Conservation (phyloP, 2,888 invertebrate species). For the Mimachlamys varia region DNA sequence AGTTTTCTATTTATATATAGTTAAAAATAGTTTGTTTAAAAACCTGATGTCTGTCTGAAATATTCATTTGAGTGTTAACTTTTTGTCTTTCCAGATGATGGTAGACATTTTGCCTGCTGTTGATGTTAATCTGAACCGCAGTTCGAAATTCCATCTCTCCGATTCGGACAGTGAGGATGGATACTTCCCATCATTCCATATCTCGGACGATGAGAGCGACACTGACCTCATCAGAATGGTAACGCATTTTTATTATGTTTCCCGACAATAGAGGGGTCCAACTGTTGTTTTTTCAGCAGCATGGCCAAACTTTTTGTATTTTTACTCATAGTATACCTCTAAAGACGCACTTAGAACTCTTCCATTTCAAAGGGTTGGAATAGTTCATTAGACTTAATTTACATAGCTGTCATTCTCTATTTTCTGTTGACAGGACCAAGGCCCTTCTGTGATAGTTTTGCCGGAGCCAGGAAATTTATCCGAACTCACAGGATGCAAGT, state of each 20-base stretch:
- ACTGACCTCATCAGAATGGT: constrained; percentile 44
- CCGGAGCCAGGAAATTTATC: constrained; percentile 70
- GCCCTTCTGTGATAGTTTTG: constrained; percentile 72
- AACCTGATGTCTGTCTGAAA: no score
- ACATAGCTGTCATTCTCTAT: no score
- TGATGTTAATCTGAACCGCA: constrained; percentile 50
- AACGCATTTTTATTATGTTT: neutral
- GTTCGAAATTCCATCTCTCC: constrained; percentile 42
- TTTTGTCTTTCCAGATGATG: constrained; percentile 61
- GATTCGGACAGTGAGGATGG: constrained; percentile 51
- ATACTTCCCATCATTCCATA: constrained; percentile 37
- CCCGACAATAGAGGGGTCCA: no score
- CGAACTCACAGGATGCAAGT: constrained; percentile 66
- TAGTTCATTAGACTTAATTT: no score
- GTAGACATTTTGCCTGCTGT: constrained; percentile 66
- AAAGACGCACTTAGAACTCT: no score
- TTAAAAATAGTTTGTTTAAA: no score
- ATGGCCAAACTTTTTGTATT: no score
- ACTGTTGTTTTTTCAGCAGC: no score
- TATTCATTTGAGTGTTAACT: neutral
- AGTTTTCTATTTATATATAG: no score
- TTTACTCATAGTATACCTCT: no score
- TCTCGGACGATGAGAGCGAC: constrained; percentile 46
- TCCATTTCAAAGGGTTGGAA: no score
- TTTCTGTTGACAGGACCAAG: constrained; percentile 56